Conservation (phyloP, 1,140 invertebrate genomes). For the Drosophila jambulina region DNA sequence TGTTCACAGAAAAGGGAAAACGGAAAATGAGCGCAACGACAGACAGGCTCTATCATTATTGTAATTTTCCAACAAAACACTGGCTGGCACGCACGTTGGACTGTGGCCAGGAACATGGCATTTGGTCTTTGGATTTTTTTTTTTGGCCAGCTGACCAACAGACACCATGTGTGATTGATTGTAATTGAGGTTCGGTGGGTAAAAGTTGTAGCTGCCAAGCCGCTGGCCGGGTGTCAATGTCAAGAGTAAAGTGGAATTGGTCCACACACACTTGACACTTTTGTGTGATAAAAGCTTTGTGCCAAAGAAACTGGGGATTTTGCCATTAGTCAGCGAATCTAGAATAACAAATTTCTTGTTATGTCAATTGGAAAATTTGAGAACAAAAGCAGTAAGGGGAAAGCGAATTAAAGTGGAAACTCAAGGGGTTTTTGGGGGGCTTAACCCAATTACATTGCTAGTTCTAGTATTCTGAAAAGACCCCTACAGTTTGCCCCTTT, state of each 20-base stretch:
- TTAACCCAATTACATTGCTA: conserved; percentile 23
- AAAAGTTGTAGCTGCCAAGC: conserved; percentile 60
- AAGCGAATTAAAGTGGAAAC: background rate
- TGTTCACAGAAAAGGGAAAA: background rate
- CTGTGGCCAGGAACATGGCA: conserved; percentile 40
- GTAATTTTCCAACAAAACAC: conserved; percentile 62
- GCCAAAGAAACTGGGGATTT: conserved; percentile 4
- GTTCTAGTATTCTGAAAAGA: background rate
- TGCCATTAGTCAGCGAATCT: conserved; percentile 38
- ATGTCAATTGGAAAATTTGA: conserved; percentile 32
- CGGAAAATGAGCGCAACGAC: conserved; percentile 1
- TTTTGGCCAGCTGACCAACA: conserved; percentile 57
- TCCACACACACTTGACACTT: conserved; percentile 43
- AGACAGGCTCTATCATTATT: conserved; percentile 65
- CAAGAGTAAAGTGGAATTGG: conserved; percentile 56
- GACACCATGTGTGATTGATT: conserved; percentile 77
- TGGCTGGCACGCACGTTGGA: conserved; percentile 56
- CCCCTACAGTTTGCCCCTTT: background rate
- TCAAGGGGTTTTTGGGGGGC: background rate
- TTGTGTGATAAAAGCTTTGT: conserved; percentile 48
- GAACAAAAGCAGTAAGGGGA: background rate
- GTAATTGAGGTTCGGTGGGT: conserved; percentile 68
- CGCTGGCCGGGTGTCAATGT: conserved; percentile 62
- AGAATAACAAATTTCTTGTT: conserved; percentile 6
- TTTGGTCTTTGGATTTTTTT: conserved; percentile 4